Base-by-base conservation (phyloP, 2,888 invertebrate genomes). In the Drosophila cyrtoloma region DNA sequence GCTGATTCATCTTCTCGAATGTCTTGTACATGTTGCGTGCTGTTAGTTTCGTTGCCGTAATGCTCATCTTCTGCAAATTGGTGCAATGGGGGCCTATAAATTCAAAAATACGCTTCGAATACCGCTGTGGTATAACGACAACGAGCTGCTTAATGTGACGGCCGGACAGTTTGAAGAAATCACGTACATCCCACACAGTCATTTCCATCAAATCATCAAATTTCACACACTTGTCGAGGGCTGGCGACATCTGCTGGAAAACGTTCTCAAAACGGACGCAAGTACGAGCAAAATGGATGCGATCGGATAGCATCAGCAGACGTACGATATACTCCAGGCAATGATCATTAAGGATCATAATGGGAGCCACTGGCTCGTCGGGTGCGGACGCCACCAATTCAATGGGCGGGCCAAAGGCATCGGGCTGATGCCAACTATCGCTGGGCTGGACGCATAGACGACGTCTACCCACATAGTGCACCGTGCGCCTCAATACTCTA, bases 401-500 rank as follows among this genome's bases (percentile, higher is more conserved):
- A 10, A 19, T 2, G 1, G 30, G 7, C 1, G 22, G 10, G 0
- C 22, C 50, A 33, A 57, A 59, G 3, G 80, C 87, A 5, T 61
- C 71, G 0, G 86, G 90, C 58, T 87, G 86, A 58, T 71, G 65
- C 86, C 90, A 87, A 57, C 90, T 90, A 30, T 84, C 71, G 35
- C 76, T 77, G 44, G 90, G 72, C 7, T 59, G 32, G 1, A 89
- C 72, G 19, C 33, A n/a, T 7, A 90, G 30, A 0, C 76, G 64
- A 0, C 7, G 14, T 0, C 56, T 61, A 7, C 60, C 33, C 0
- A 77, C 16, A 58, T 69, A 61, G 44, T 90, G 79, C 1, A 39
- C 30, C 10, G 39, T 51, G 7, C 51, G 53, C 4, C 39, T 58
- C 58, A 86, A 14, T n/a, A 10, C 61, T n/a, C 78, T 78, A 42